phyloP scores from a whole-genome alignment of 2,888 invertebrate species.

The Calameuta idolon region DNA sequence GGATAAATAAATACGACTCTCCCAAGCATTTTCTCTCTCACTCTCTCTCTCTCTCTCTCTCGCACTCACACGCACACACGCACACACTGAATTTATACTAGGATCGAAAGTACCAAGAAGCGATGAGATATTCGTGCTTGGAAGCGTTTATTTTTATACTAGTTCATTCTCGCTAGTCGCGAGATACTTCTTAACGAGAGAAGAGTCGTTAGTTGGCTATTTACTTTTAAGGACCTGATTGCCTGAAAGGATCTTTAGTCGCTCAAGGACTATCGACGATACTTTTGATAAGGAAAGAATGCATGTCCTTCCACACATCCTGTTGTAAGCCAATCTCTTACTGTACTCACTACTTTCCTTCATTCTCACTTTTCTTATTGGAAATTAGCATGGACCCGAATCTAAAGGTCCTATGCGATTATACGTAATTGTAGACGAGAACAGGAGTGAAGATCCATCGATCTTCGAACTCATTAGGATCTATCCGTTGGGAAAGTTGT shows the following conservation, averaged over 20 bases:
- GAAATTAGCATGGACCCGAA: neutral
- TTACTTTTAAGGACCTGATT: neutral
- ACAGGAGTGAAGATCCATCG: conserved; percentile 18
- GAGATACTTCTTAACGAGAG: neutral
- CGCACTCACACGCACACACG: no score
- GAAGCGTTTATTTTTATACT: conserved; percentile 15
- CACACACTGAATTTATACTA: neutral
- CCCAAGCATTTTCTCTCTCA: conserved; percentile 12
- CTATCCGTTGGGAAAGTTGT: neutral
- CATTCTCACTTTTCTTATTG: neutral
- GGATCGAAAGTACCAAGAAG: neutral
- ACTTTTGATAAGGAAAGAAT: neutral
- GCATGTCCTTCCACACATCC: neutral
- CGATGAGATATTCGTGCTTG: conserved; percentile 16
- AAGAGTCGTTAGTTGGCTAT: neutral
- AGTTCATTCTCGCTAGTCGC: neutral
- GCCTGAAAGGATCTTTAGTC: neutral
- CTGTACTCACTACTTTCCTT: neutral
- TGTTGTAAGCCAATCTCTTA: no score
- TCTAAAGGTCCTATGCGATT: neutral
- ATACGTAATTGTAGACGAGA: neutral
- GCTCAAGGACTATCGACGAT: neutral
- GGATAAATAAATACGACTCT: conserved; percentile 26
- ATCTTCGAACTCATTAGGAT: conserved; percentile 11
- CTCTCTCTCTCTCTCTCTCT: neutral